Conservation (phyloP, 2,797 vertebrate species). For the Helicolenus hilgendorfi region DNA sequence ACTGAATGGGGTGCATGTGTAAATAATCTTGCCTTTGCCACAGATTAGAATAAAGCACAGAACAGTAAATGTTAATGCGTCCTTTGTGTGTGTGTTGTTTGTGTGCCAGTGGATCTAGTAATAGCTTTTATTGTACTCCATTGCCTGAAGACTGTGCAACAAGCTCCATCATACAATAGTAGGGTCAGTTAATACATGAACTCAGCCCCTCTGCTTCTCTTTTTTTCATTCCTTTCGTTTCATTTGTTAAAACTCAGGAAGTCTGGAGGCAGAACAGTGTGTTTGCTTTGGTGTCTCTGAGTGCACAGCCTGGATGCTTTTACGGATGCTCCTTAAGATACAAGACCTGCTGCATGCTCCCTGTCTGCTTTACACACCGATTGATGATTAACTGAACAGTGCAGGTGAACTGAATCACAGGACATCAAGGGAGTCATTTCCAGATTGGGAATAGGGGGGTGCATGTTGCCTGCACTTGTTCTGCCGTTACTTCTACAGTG, state of each 20-base stretch:
- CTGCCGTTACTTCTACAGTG: neutral
- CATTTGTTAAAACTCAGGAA: slow-evolving; percentile 39
- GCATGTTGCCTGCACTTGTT: neutral
- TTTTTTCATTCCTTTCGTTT: slow-evolving; percentile 29
- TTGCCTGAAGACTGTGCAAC: slow-evolving; percentile 44
- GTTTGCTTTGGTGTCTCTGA: slow-evolving; percentile 39
- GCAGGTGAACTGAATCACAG: neutral
- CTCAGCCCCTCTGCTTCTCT: slow-evolving; percentile 42
- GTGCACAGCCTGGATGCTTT: slow-evolving; percentile 32
- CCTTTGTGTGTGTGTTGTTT: slow-evolving; percentile 2
- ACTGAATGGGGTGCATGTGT: slow-evolving; percentile 63
- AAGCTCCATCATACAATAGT: slow-evolving; percentile 37
- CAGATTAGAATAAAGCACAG: slow-evolving; percentile 42
- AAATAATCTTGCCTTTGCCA: slow-evolving; percentile 67
- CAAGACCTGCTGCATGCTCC: neutral
- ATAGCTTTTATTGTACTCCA: slow-evolving; percentile 49
- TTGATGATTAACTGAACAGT: slow-evolving; percentile 25
- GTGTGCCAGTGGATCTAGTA: slow-evolving; percentile 37
- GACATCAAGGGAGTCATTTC: neutral
- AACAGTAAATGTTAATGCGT: slow-evolving; percentile 17
- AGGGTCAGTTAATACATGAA: slow-evolving; percentile 71
- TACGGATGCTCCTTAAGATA: slow-evolving; percentile 3
- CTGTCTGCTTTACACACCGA: neutral
- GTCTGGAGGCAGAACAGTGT: slow-evolving; percentile 46
- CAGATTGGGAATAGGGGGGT: neutral